Evolutionary conservation across 2,113 vertebrate species (phyloP).

Genomic region (Kryptolebias marmoratus): DNA sequence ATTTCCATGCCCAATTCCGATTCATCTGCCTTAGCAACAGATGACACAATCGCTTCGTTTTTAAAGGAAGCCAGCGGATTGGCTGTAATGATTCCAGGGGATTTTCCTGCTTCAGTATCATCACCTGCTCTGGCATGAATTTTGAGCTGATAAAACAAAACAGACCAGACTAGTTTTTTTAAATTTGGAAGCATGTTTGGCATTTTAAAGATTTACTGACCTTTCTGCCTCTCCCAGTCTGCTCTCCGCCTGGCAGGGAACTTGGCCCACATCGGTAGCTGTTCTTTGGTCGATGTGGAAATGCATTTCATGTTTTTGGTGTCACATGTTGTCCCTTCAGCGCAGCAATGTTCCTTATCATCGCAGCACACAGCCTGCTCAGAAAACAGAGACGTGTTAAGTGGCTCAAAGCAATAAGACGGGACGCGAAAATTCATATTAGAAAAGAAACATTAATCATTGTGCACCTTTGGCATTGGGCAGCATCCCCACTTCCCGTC

Average conservation of each 20-base stretch:
- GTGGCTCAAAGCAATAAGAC: slow-evolving; percentile 7
- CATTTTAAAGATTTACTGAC: slow-evolving; percentile 29
- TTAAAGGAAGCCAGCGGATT: slow-evolving; percentile 17
- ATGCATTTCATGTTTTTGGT: slow-evolving; percentile 59
- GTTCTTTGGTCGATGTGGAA: slow-evolving; percentile 40
- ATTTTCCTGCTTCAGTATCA: not conserved
- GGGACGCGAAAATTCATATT: not conserved
- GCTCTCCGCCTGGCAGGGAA: slow-evolving; percentile 70
- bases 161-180: not conserved
- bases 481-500: slow-evolving; percentile 86
- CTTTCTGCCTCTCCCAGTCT: slow-evolving; percentile 70
- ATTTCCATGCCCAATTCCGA: not conserved
- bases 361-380: slow-evolving; percentile 78
- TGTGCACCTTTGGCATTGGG: slow-evolving; percentile 83
- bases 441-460: too few relatives aligned
- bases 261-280: slow-evolving; percentile 77
- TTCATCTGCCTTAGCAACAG: not conserved
- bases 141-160: slow-evolving; percentile 12
- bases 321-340: slow-evolving; percentile 69
- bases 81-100: slow-evolving; percentile 8
- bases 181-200: not conserved
- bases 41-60: not conserved
- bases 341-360: slow-evolving; percentile 79
- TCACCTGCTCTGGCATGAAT: not conserved
- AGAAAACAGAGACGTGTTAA: slow-evolving; percentile 8